Percentiles rank a stretch among this genome's conserved stretches.
Evolutionary conservation across 1,140 invertebrate genomes (phyloP).

Genomic region (Hycleus phaleratus): DNA sequence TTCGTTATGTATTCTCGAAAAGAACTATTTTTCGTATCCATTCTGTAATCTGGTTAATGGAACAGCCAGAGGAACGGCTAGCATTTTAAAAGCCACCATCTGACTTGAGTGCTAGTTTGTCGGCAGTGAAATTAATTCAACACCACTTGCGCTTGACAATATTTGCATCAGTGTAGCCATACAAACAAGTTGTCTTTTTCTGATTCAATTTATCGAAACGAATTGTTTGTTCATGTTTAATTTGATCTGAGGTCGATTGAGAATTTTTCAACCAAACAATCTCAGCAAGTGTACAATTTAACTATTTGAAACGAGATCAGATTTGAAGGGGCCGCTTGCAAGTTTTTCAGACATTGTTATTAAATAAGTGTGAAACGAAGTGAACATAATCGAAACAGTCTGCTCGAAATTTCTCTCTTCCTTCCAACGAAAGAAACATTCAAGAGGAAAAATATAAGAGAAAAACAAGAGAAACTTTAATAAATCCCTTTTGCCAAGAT

Average conservation of each 20-base stretch:
- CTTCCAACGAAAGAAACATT: no score
- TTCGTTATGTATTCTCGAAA: no score
- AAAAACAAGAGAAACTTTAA: no score
- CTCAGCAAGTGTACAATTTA: slow-evolving; percentile 8
- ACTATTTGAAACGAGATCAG: slow-evolving; percentile 1
- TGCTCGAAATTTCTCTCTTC: slow-evolving; percentile 20
- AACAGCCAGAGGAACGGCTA: background rate
- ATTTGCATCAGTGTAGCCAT: no score
- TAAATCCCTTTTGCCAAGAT: no score
- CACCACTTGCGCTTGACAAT: background rate
- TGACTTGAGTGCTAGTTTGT: slow-evolving; percentile 21
- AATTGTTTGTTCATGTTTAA: no score
- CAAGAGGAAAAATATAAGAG: no score
- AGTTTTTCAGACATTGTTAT: slow-evolving; percentile 27
- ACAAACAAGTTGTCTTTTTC: no score
- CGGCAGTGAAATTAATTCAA: slow-evolving; percentile 11
- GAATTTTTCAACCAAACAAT: no score
- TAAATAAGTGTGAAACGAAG: slow-evolving; percentile 32
- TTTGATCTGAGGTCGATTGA: no score
- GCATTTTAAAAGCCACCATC: slow-evolving; percentile 20
- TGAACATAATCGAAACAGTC: slow-evolving; percentile 27
- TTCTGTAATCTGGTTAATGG: slow-evolving; percentile 23
- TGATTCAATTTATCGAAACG: no score
- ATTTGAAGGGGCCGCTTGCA: slow-evolving; percentile 16
- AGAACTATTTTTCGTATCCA: background rate